These are phyloP conservation scores for Didymodactylos carnosus DNA, from an alignment of 2,888 invertebrate species.

Conservation along the genomic window DNA sequence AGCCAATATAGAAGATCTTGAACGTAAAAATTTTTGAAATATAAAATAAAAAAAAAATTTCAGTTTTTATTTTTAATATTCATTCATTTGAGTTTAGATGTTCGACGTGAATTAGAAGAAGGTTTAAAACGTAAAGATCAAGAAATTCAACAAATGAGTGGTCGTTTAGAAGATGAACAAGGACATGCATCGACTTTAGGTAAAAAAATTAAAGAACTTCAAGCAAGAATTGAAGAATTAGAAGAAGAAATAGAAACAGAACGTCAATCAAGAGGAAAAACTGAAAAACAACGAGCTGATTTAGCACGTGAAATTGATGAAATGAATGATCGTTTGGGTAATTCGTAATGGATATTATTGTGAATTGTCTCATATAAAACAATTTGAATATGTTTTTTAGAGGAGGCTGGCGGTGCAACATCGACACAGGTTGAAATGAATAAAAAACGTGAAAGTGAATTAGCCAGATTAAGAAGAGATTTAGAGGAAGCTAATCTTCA, in stretches of 20 bases:
- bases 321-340: constrained; percentile 10
- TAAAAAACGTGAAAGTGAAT: constrained; percentile 98
- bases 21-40: constrained; percentile 25
- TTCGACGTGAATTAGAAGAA: constrained; percentile 31
- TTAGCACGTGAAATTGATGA: constrained; percentile 47
- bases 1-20: constrained; percentile 33
- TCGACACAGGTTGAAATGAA: constrained; percentile 79
- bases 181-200: constrained; percentile 84
- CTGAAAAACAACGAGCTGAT: constrained; percentile 87
- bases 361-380: too few species aligned
- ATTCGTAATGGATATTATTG: too few species aligned
- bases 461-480: constrained; percentile 85
- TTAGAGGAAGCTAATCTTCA: constrained; percentile 96
- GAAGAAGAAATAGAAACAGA: constrained; percentile 99
- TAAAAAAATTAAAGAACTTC: constrained; percentile 47
- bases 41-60: too few species aligned
- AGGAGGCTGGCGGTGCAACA: constrained; percentile 97
- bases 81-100: too few species aligned
- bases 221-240: constrained; percentile 80
- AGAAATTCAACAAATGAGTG: constrained; percentile 80
- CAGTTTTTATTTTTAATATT: too few species aligned
- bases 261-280: constrained; percentile 81
- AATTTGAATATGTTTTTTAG: too few species aligned
- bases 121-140: constrained; percentile 61
- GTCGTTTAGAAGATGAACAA: constrained; percentile 92